Evolutionary conservation across 2,888 invertebrate species (phyloP).

Genomic region (Herminia tarsipennalis): DNA sequence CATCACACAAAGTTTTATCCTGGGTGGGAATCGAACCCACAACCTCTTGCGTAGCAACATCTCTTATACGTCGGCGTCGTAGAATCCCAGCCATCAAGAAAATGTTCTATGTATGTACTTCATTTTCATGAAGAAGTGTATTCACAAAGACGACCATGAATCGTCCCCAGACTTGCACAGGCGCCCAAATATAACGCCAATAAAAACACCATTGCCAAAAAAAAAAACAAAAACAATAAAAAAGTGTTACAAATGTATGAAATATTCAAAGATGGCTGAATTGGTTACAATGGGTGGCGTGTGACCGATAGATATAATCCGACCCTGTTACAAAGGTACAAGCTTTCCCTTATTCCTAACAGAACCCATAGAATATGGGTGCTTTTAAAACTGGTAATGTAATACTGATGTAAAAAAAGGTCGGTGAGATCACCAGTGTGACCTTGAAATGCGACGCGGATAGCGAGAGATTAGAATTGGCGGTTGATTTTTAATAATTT

Average conservation of each 20-base stretch:
- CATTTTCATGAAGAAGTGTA: no score
- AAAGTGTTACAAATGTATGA: constrained; percentile 55
- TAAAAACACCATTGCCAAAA: constrained; percentile 53
- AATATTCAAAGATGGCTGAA: constrained; percentile 66
- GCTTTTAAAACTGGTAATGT: constrained; percentile 58
- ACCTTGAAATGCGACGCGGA: constrained; percentile 68
- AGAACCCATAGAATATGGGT: constrained; percentile 28
- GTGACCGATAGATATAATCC: constrained; percentile 56
- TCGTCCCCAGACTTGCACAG: constrained; percentile 54
- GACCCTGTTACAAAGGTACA: constrained; percentile 28
- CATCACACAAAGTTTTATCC: no score
- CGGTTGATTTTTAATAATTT: constrained; percentile 57
- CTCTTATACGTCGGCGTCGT: no score
- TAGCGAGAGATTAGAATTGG: constrained; percentile 64
- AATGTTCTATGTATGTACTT: no score
- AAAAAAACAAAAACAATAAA: constrained; percentile 42
- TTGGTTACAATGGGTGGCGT: constrained; percentile 52
- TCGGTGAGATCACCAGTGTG: constrained; percentile 75
- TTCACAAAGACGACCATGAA: constrained; percentile 35
- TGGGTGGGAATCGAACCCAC: no score
- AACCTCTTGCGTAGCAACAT: no score
- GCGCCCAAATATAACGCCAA: constrained; percentile 65
- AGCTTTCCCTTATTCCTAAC: constrained; percentile 19
- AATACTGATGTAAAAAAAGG: constrained; percentile 67
- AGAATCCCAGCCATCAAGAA: no score